Percentiles rank a stretch among this genome's conserved stretches.
phyloP scores from a whole-genome alignment of 2,797 vertebrate species.

The Vespertilio murinus region DNA sequence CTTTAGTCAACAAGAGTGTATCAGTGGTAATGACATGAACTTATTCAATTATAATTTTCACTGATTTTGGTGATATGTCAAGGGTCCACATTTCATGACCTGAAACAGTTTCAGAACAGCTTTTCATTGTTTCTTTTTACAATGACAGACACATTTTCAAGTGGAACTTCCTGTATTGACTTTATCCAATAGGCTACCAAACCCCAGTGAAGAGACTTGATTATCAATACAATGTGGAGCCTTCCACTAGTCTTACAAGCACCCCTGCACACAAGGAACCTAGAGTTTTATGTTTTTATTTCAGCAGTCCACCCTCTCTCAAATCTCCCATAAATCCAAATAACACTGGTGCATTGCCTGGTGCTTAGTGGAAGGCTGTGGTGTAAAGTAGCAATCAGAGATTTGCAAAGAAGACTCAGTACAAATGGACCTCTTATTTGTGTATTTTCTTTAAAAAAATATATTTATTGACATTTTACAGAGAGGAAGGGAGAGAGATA shows the following conservation, averaged over 20 bases:
- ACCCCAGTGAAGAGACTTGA: background rate
- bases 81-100: background rate
- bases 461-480: no score
- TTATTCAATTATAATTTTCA: background rate
- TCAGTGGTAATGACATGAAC: background rate
- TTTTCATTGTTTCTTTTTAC: background rate
- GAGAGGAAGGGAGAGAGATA: no score
- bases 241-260: background rate
- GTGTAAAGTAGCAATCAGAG: background rate
- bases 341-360: accelerated
- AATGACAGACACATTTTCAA: background rate
- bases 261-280: background rate
- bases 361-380: background rate
- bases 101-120: background rate
- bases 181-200: background rate
- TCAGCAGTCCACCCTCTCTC: background rate
- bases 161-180: background rate
- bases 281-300: background rate
- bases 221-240: background rate
- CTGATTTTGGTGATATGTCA: background rate
- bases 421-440: background rate
- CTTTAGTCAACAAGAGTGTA: background rate
- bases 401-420: constrained; percentile 34
- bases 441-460: no score
- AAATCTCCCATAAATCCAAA: constrained; percentile 46